Evolutionary conservation across 2,797 vertebrate genomes (phyloP).

Genomic region (Chromis chromis): DNA sequence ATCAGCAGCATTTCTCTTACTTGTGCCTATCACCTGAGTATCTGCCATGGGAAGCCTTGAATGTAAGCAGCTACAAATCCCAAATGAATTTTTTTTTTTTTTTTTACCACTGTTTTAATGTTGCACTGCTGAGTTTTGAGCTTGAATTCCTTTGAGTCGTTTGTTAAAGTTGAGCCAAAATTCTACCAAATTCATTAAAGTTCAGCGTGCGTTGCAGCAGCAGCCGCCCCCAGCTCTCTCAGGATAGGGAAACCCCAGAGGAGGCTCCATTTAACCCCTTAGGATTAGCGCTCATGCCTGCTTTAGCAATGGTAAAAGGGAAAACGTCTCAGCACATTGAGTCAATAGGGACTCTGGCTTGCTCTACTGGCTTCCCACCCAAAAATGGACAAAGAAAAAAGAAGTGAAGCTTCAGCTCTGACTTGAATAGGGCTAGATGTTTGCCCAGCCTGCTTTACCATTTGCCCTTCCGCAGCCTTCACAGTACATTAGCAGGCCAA

Average conservation of each 20-base stretch:
- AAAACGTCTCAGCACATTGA: slow-evolving; percentile 79
- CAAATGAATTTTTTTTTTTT: slow-evolving; percentile 8
- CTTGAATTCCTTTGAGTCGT: slow-evolving; percentile 38
- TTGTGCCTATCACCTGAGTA: slow-evolving; percentile 54
- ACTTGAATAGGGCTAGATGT: slow-evolving; percentile 64
- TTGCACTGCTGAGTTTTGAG: slow-evolving; percentile 25
- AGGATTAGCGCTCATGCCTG: slow-evolving; percentile 86
- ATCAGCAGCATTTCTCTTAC: slow-evolving; percentile 44
- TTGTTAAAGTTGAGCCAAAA: slow-evolving; percentile 56
- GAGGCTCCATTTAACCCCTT: slow-evolving; percentile 82
- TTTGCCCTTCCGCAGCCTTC: slow-evolving; percentile 69
- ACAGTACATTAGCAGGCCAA: slow-evolving; percentile 64
- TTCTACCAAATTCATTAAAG: slow-evolving; percentile 68
- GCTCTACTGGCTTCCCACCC: slow-evolving; percentile 77
- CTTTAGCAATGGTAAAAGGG: slow-evolving; percentile 83
- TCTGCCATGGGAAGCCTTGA: slow-evolving; percentile 22
- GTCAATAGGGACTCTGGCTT: slow-evolving; percentile 75
- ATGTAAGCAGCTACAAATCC: slow-evolving; percentile 10
- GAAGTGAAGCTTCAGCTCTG: slow-evolving; percentile 56
- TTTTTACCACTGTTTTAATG: background rate
- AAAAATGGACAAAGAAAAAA: slow-evolving; percentile 70
- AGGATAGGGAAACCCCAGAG: slow-evolving; percentile 73
- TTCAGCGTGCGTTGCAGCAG: slow-evolving; percentile 40
- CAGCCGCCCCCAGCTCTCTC: slow-evolving; percentile 79
- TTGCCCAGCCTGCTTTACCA: slow-evolving; percentile 62